These are phyloP conservation scores for Orthosia incerta DNA, from an alignment of 2,888 invertebrate genomes.

Conservation along the genomic window DNA sequence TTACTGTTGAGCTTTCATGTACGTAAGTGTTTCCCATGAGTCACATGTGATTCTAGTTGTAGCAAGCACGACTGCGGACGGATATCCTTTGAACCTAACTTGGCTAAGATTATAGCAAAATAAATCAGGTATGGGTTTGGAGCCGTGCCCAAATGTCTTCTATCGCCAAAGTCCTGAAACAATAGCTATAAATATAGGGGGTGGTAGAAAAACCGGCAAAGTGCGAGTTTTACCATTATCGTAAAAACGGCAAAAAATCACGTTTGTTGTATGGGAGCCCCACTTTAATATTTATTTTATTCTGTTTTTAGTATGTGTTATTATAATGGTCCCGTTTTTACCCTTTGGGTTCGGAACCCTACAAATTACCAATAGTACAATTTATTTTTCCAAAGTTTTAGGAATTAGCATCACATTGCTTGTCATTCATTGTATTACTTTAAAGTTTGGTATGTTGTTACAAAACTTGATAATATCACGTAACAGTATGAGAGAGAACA, in stretches of 20 bases:
- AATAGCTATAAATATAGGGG: conserved; percentile 23
- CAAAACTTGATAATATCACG: neutral
- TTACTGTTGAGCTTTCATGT: neutral
- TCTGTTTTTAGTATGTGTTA: too few relatives aligned
- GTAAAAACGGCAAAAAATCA: too few relatives aligned
- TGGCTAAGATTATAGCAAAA: conserved; percentile 34
- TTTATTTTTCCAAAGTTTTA: neutral
- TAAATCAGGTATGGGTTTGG: conserved; percentile 50
- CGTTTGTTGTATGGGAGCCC: too few relatives aligned
- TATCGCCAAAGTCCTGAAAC: conserved; percentile 29
- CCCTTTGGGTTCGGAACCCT: too few relatives aligned
- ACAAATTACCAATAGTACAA: neutral
- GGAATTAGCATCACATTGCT: neutral
- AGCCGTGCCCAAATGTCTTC: conserved; percentile 42
- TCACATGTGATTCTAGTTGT: conserved; percentile 32
- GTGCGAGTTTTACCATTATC: too few relatives aligned
- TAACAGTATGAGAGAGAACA: neutral
- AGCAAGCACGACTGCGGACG: conserved; percentile 30
- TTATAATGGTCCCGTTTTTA: too few relatives aligned
- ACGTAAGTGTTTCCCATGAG: neutral
- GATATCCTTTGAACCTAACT: conserved; percentile 42
- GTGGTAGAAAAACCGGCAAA: neutral
- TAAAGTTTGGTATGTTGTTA: neutral
- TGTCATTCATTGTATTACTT: neutral
- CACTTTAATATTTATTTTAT: too few relatives aligned